These are phyloP conservation scores for Aviceda subcristata DNA, from an alignment of 2,113 vertebrate genomes.

Conservation along the genomic window DNA sequence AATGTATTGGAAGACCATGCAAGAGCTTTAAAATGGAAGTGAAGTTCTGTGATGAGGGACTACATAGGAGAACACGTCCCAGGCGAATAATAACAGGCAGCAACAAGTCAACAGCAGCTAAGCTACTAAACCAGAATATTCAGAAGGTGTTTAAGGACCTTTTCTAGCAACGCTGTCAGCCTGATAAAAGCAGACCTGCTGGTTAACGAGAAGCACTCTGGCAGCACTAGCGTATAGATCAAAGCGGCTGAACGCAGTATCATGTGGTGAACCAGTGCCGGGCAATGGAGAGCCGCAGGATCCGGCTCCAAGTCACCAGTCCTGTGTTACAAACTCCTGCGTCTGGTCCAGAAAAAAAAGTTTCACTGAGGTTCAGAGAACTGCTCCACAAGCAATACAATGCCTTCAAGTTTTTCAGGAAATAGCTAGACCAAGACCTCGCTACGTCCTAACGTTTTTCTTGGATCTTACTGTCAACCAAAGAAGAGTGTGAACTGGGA, in stretches of 20 bases:
- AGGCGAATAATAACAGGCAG: neutral
- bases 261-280: neutral
- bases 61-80: neutral
- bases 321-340: neutral
- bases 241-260: fast-evolving
- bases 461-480: neutral
- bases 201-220: neutral
- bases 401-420: neutral
- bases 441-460: fast-evolving
- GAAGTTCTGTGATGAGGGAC: neutral
- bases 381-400: neutral
- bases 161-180: neutral
- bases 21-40: neutral
- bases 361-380: neutral
- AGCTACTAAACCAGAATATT: neutral
- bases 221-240: fast-evolving
- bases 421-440: neutral
- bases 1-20: neutral
- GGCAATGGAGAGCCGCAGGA: neutral
- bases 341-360: neutral
- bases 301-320: neutral
- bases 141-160: neutral
- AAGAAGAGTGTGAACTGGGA: neutral
- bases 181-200: neutral
- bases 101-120: neutral